Evolutionary conservation across 2,888 invertebrate genomes (phyloP).

Genomic region (Plebejus anna): DNA sequence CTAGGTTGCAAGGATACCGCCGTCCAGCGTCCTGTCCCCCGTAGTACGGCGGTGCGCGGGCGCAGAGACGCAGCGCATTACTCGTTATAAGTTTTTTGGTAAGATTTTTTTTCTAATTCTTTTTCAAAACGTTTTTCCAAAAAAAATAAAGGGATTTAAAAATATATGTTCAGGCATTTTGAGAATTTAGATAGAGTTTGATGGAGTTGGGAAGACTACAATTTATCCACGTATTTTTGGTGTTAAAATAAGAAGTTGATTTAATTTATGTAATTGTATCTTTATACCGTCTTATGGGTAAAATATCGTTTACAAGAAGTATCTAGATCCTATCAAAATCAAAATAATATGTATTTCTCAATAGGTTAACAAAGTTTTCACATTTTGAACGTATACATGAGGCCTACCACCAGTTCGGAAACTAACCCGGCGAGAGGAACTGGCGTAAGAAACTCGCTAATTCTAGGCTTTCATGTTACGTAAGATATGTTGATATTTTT

Average conservation of each 20-base stretch:
- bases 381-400: no score
- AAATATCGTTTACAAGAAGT: no score
- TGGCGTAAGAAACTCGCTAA: no score
- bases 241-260: no score
- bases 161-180: background rate
- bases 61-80: constrained; percentile 1
- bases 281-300: no score
- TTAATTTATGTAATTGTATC: no score
- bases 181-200: background rate
- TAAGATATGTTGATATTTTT: no score
- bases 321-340: background rate
- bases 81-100: background rate
- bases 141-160: background rate
- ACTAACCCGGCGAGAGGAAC: no score
- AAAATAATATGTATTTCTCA: no score
- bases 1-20: background rate
- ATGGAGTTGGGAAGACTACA: background rate
- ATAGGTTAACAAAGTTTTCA: no score
- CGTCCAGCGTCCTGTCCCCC: background rate
- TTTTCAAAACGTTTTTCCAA: background rate
- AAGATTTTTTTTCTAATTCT: background rate
- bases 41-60: constrained; percentile 3
- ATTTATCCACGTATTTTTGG: background rate
- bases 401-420: no score
- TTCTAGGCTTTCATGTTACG: no score